Percentiles rank a stretch among this genome's conserved stretches.
Evolutionary conservation across 2,888 invertebrate species (phyloP).

Genomic region (Temnothorax rugatulus): DNA sequence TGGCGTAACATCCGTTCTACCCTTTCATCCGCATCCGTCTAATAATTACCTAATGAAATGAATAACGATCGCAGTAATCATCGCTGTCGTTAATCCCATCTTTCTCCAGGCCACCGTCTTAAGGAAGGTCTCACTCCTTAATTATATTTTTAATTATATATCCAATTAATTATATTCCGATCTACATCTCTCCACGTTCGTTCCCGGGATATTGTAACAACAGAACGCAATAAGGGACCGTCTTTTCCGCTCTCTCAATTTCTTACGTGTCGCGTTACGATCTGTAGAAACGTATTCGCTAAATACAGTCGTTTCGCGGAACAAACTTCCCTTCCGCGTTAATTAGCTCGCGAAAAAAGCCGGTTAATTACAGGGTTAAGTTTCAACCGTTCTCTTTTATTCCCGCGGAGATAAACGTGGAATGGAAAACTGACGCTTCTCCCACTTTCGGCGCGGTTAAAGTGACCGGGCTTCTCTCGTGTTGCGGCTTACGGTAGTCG

Average conservation of each 20-base stretch:
- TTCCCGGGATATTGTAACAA: not conserved
- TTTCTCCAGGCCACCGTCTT: not conserved
- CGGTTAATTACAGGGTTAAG: constrained; percentile 43
- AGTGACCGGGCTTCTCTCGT: not conserved
- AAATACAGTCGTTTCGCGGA: constrained; percentile 3
- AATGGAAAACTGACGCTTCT: not conserved
- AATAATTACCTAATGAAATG: constrained; percentile 32
- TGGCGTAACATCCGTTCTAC: constrained; percentile 4
- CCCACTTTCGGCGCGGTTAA: not conserved
- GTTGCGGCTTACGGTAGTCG: constrained; percentile 5
- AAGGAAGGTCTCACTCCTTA: not conserved
- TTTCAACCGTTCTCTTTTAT: constrained; percentile 20
- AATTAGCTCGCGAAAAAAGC: constrained; percentile 41
- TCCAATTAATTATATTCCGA: not conserved
- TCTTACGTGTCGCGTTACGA: constrained; percentile 16
- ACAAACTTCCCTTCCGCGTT: constrained; percentile 24
- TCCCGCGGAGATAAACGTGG: not conserved
- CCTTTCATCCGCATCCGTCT: constrained; percentile 16
- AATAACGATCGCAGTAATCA: not conserved
- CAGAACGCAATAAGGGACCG: not conserved
- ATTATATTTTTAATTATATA: not conserved
- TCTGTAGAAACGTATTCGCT: constrained; percentile 6
- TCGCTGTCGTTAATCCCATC: not conserved
- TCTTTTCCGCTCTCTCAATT: constrained; percentile 11
- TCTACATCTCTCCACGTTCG: not conserved